A percentile compares a stretch with the other conserved stretches of the same genome.
phyloP scores from a whole-genome alignment of 2,797 vertebrate genomes.

The Lagorchestes hirsutus region DNA sequence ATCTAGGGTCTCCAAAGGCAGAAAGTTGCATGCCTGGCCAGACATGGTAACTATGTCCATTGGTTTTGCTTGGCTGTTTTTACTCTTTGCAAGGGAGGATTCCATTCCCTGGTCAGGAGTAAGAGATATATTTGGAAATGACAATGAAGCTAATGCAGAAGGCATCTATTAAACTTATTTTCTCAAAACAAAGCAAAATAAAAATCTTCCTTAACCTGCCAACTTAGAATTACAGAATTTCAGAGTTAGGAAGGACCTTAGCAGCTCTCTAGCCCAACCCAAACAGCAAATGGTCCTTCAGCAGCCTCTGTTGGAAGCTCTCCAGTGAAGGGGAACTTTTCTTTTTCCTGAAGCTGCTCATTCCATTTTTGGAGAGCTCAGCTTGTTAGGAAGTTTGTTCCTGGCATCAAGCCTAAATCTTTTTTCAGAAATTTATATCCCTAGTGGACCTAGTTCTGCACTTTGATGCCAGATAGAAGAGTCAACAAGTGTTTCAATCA shows the following conservation, averaged over 20 bases:
- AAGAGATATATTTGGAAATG: not conserved
- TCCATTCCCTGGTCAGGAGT: not conserved
- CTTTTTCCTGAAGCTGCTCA: not conserved
- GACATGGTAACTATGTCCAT: not conserved
- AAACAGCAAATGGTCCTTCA: not conserved
- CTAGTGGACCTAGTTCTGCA: not conserved
- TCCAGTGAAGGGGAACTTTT: not conserved
- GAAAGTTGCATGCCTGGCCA: not conserved
- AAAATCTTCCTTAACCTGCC: not conserved
- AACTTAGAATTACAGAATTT: not conserved
- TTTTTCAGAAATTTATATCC: not conserved
- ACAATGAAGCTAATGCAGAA: not conserved
- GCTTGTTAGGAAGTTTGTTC: not conserved
- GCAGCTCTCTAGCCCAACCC: not conserved
- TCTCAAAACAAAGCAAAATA: not conserved
- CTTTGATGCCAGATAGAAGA: not conserved
- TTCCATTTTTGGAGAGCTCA: not conserved
- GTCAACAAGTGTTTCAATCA: not conserved
- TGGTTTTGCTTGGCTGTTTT: not conserved
- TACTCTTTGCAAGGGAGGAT: not conserved
- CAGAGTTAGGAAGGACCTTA: not conserved
- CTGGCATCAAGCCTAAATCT: not conserved
- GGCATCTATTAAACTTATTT: not conserved
- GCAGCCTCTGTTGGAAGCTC: not conserved
- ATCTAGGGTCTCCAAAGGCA: not conserved